A percentile compares a stretch with the other conserved stretches of the same genome.
Conservation (phyloP, 1,140 invertebrate genomes). For the Pinna nobilis region DNA sequence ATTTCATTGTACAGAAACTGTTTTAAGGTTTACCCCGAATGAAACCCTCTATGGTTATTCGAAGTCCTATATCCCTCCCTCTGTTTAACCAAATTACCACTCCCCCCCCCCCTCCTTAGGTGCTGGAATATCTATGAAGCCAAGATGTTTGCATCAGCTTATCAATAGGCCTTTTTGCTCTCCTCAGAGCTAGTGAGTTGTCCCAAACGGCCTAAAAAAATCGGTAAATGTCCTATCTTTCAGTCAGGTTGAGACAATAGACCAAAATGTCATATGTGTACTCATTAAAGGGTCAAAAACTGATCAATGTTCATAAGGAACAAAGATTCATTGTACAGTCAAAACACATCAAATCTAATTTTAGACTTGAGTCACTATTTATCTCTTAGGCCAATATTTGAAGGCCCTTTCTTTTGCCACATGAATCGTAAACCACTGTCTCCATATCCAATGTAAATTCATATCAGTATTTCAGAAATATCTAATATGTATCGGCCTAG, state of each 20-base stretch:
- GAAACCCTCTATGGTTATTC: neutral
- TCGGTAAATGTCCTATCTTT: neutral
- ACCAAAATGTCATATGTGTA: neutral
- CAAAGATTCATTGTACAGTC: neutral
- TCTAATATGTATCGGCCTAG: slow-evolving; percentile 17
- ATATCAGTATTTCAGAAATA: slow-evolving; percentile 1
- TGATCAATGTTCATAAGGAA: neutral
- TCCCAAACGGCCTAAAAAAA: neutral
- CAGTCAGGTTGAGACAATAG: neutral
- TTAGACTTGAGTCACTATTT: neutral
- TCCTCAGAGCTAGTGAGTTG: neutral
- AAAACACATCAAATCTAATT: neutral
- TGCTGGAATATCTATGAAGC: slow-evolving; percentile 2
- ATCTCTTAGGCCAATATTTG: neutral
- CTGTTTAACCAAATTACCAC: neutral
- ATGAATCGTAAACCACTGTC: neutral
- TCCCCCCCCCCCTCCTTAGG: neutral
- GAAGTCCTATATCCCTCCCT: neutral
- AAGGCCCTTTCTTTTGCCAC: slow-evolving; percentile 8
- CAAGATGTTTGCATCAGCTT: neutral
- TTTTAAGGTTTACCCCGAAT: slow-evolving; percentile 16
- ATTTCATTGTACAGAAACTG: slow-evolving; percentile 6
- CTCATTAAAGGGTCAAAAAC: slow-evolving; percentile 6
- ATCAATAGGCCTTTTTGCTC: slow-evolving; percentile 7
- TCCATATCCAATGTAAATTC: slow-evolving; percentile 9